Percentiles rank a stretch among this genome's conserved stretches.
These are phyloP conservation scores for Tauraco erythrolophus DNA, from an alignment of 2,113 vertebrate species.

Conservation along the genomic window DNA sequence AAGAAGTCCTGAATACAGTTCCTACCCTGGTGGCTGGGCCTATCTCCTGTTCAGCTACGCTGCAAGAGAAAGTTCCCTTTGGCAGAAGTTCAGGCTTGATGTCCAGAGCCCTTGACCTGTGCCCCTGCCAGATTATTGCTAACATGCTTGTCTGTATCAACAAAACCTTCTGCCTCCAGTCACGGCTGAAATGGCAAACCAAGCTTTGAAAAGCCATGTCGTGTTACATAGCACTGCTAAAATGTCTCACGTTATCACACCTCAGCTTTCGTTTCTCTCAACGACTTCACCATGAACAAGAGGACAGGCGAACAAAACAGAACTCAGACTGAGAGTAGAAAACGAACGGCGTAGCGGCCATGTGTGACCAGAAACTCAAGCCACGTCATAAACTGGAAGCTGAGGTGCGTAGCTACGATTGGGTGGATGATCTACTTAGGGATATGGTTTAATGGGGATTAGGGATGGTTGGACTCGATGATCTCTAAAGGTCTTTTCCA, in stretches of 20 bases:
- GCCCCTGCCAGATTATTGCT: background rate
- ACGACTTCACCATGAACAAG: background rate
- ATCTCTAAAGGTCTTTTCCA: no score
- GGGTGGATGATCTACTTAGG: no score
- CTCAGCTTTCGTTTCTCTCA: background rate
- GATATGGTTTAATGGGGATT: no score
- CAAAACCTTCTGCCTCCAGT: background rate
- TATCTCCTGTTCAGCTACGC: background rate
- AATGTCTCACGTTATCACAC: background rate
- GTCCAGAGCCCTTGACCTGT: background rate
- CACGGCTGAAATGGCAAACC: rapidly evolving
- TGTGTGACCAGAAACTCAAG: background rate
- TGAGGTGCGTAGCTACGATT: background rate
- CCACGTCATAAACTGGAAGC: background rate
- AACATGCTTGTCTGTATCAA: background rate
- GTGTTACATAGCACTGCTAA: background rate
- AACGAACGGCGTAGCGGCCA: rapidly evolving
- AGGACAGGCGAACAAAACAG: background rate
- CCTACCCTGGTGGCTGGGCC: background rate
- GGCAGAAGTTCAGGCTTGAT: background rate
- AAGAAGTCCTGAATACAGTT: background rate
- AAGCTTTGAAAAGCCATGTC: background rate
- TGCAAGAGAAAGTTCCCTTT: background rate
- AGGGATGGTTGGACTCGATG: no score
- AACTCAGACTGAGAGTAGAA: background rate